These are phyloP conservation scores for Anhinga rufa DNA, from an alignment of 2,113 vertebrate genomes.

Conservation along the genomic window DNA sequence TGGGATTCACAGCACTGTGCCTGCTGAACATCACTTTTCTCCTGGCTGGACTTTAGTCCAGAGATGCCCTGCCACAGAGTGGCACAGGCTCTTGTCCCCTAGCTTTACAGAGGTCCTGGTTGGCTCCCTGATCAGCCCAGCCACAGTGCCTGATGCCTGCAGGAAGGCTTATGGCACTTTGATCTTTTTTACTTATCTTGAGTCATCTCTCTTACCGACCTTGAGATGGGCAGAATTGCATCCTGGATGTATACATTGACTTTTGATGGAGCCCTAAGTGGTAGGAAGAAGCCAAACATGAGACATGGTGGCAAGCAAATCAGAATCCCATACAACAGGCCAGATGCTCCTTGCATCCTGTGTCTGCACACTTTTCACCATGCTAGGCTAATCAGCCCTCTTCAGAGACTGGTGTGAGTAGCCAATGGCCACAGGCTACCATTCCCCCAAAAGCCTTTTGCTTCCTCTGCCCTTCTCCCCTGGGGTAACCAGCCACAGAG, in stretches of 20 bases:
- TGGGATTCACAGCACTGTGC: background rate
- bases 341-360: background rate
- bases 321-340: rapidly evolving
- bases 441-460: background rate
- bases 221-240: background rate
- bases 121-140: background rate
- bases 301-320: background rate
- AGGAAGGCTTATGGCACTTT: background rate
- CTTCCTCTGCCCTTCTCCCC: background rate
- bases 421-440: background rate
- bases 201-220: background rate
- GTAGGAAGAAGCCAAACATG: background rate
- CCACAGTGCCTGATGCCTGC: background rate
- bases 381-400: background rate
- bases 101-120: background rate
- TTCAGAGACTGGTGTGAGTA: background rate
- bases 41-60: background rate
- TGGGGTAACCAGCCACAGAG: background rate
- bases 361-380: background rate
- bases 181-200: background rate
- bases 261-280: background rate
- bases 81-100: background rate
- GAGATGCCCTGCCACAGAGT: background rate
- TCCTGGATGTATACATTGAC: background rate
- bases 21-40: background rate